Evolutionary conservation across 2,113 vertebrate species (phyloP), one percentile per base, ranked within the genome.

Genomic region (Oreamnos americanus): DNA sequence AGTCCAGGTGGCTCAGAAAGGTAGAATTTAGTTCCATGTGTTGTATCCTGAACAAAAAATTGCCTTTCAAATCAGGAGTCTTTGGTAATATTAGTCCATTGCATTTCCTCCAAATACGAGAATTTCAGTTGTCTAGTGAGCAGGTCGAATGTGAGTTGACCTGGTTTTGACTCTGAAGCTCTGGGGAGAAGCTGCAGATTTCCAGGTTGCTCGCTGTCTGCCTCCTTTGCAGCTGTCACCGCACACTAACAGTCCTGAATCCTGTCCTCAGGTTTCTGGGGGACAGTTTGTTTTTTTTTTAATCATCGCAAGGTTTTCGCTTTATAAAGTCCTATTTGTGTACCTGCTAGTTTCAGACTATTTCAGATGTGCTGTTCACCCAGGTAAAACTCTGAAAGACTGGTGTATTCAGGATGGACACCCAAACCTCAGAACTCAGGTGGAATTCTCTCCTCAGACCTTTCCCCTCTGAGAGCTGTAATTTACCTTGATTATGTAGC

Each of bases 381-480:
- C 28, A 82, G 82, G 43, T 81, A 87, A 36, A 96, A 62, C 53
- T 95, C 64, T 79, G 23, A 94, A 91, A 43, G 82, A 23, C 25
- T 85, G 92, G 25, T 76, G 28, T 74, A 15, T 85, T 91, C 67
- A 78, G 79, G 12, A 15, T 78, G 0, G 2, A 51, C 7, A 79
- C 21, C 43, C 45, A 88, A 43, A 83, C 23, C 64, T 39, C 2
- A 58, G 2, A 62, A 47, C 86, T 43, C 28, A 3, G 0, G 6
- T 3, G 82, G 36, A 16, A 26, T 39, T 67, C 94, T 94, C 33
- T 10, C 60, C 7, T 2, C 2, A 45, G 64, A 79, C 28, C 1
- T 90, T 36, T 81, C 57, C 6, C 84, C 28, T 83, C 2, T 3
- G 1, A 57, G 55, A 33, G 39, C 15, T 45, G 0, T 62, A 16